These are phyloP conservation scores for Penaeus japonicus DNA, from an alignment of 1,140 invertebrate genomes.

Conservation along the genomic window DNA sequence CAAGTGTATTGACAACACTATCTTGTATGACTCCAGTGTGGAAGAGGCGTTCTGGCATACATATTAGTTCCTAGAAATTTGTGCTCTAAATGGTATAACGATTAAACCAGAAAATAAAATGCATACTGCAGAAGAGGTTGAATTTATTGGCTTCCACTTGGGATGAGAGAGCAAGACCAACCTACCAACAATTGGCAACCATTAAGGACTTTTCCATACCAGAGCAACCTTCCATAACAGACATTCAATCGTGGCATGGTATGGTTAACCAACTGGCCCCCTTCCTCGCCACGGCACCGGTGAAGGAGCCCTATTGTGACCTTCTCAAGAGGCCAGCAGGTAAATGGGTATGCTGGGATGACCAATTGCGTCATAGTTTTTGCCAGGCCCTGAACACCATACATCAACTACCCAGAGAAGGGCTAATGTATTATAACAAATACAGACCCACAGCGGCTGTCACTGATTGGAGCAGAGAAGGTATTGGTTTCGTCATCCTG, in stretches of 20 bases:
- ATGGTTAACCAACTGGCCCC: too few relatives aligned
- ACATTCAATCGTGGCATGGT: too few relatives aligned
- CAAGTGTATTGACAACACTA: neutral
- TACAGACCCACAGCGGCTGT: neutral
- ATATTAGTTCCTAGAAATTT: neutral
- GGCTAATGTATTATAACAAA: neutral
- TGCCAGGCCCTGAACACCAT: neutral
- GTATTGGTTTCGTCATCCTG: conserved; percentile 13
- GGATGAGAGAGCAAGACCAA: too few relatives aligned
- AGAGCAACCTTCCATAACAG: too few relatives aligned
- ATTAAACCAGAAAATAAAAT: too few relatives aligned
- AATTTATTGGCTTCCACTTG: too few relatives aligned
- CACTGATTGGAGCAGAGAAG: conserved; percentile 22
- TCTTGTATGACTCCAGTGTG: neutral
- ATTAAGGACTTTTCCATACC: too few relatives aligned
- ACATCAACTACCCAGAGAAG: neutral
- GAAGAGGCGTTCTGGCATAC: neutral
- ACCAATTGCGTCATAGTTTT: neutral
- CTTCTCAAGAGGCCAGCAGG: too few relatives aligned
- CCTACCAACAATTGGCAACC: too few relatives aligned
- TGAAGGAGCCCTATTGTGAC: neutral
- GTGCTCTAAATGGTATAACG: neutral
- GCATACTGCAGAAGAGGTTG: too few relatives aligned
- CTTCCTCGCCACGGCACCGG: neutral
- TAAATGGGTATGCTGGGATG: neutral